Percentiles rank a stretch among this genome's conserved stretches.
These are phyloP conservation scores for Gryon sp. DNA, from an alignment of 1,140 invertebrate species.

Conservation along the genomic window DNA sequence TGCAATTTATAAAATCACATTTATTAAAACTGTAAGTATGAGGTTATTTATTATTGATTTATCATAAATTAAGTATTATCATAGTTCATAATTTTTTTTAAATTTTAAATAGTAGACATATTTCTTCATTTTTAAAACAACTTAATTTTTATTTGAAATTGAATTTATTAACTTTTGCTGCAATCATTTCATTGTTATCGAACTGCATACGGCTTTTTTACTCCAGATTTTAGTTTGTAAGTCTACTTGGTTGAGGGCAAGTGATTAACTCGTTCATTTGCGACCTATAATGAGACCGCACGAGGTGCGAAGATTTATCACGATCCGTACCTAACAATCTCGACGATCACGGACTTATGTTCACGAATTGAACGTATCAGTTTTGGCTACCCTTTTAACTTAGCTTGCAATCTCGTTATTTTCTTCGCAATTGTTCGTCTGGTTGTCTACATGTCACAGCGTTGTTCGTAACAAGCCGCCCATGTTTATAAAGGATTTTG, in stretches of 20 bases:
- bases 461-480: conserved; percentile 17
- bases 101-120: too few relatives aligned
- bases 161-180: too few relatives aligned
- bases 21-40: too few relatives aligned
- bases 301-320: conserved; percentile 38
- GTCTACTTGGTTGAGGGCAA: conserved; percentile 20
- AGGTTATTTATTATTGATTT: too few relatives aligned
- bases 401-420: conserved; percentile 35
- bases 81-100: too few relatives aligned
- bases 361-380: conserved; percentile 37
- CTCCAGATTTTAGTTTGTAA: conserved; percentile 1
- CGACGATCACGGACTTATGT: conserved; percentile 14
- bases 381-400: conserved; percentile 20
- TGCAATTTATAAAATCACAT: too few relatives aligned
- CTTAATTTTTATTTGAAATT: too few relatives aligned
- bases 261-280: conserved; percentile 48
- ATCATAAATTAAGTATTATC: too few relatives aligned
- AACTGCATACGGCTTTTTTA: too few relatives aligned
- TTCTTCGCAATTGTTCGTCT: conserved; percentile 36
- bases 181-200: neutral
- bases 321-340: conserved; percentile 12
- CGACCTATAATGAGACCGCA: conserved; percentile 28
- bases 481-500: conserved; percentile 21
- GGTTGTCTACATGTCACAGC: conserved; percentile 24
- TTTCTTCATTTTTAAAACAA: too few relatives aligned